Evolutionary conservation across 2,888 invertebrate species (phyloP), one percentile per base, ranked within the genome.

Genomic region (Metacarcinus magister): DNA sequence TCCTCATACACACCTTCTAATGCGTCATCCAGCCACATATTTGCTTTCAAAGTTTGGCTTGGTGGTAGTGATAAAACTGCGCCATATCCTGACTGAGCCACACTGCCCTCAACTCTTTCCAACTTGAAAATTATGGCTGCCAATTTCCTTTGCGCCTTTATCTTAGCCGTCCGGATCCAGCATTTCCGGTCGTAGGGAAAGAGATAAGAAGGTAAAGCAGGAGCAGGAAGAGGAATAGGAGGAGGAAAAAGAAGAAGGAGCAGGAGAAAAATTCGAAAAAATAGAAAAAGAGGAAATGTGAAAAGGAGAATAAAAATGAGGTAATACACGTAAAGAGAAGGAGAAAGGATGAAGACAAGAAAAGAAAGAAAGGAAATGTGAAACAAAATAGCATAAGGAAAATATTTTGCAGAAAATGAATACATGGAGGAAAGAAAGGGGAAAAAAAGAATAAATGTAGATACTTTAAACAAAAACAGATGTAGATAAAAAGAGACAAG

Each of bases 121-220:
- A 82, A 82, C 82, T 82, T 82, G 82, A 82, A 32, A 82, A 82
- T 82, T 82, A 82, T 82, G 82, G 82, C 82, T 82, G 82, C 82
- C 82, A 82, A 82, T 82, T 82, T 82, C 82, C 82, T 82, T 23
- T 5, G 32, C 32, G 82, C 82, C 32, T 82, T 82, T 82, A 82
- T 82, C 82, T 82, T 8, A 10, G 4, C 4, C 7, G 32, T 82
- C 82, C 82, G 82, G 82, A 82, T 28, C 82, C 28, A 82, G 82
- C 82, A 32, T 82, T 82, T 44, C 46, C 32, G 60, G 39, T 43
- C 60, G 32, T 43, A n/a, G 60, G 32, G 46, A 28, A 32, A 43
- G 93, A 60, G 92, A 32, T 32, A 32, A 28, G n/a, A 19, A 23
- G 13, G 5, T 32, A 19, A 48, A n/a, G 91, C n/a, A n/a, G n/a